Conservation (phyloP, 2,113 vertebrate genomes). For the Chloebia gouldiae region DNA sequence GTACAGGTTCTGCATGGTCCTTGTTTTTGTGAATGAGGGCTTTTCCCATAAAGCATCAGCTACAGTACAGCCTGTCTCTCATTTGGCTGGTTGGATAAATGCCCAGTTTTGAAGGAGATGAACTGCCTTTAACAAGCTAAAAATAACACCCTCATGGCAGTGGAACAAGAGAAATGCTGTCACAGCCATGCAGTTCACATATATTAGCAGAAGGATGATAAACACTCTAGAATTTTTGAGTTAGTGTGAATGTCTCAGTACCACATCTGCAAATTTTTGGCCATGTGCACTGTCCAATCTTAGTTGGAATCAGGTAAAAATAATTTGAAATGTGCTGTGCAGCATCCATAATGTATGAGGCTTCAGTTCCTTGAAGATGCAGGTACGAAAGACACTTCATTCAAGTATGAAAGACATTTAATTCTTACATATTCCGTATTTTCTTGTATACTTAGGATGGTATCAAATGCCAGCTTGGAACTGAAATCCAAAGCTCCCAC, state of each 20-base stretch:
- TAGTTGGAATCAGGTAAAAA: neutral
- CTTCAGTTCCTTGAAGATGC: neutral
- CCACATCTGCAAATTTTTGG: constrained; percentile 53
- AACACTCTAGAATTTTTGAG: constrained; percentile 15
- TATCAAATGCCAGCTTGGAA: neutral
- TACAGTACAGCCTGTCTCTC: constrained; percentile 64
- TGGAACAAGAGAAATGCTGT: constrained; percentile 47
- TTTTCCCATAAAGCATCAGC: constrained; percentile 61
- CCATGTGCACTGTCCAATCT: neutral
- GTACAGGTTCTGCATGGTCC: neutral
- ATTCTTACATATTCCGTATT: neutral
- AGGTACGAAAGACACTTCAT: neutral
- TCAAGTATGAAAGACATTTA: neutral
- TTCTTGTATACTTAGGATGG: neutral
- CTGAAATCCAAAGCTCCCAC: neutral
- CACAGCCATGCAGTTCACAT: neutral
- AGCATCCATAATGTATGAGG: neutral
- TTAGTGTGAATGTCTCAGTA: neutral
- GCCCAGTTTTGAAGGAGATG: constrained; percentile 68
- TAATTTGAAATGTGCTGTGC: neutral
- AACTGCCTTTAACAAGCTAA: constrained; percentile 63
- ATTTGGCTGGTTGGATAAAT: constrained; percentile 66
- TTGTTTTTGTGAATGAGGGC: constrained; percentile 61
- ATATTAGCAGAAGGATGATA: constrained; percentile 17
- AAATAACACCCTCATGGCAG: constrained; percentile 54